Conservation (phyloP, 2,888 invertebrate genomes). For the Parnassius orleans region DNA sequence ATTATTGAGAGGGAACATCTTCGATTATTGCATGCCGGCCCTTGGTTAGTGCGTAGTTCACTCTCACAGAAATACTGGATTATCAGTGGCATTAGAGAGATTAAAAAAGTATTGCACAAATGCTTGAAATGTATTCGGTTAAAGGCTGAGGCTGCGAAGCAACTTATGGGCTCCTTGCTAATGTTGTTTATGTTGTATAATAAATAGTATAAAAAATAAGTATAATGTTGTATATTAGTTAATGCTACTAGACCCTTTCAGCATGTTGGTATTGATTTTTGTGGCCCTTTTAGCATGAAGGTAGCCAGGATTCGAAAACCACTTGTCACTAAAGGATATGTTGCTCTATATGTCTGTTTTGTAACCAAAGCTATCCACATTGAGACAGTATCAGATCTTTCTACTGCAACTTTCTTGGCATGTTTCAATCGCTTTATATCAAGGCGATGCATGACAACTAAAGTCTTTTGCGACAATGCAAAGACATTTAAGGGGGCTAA, state of each 20-base stretch:
- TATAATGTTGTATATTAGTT: too few species aligned
- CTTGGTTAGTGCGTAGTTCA: conserved; percentile 3
- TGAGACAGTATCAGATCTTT: conserved; percentile 14
- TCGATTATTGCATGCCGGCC: neutral
- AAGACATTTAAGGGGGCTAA: conserved; percentile 30
- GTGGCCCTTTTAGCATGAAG: conserved; percentile 16
- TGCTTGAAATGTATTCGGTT: neutral
- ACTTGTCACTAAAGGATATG: conserved; percentile 23
- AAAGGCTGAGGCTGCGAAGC: conserved; percentile 1
- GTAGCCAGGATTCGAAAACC: conserved; percentile 20
- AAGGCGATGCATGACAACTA: conserved; percentile 24
- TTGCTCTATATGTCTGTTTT: conserved; percentile 29
- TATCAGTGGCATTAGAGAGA: conserved; percentile 2
- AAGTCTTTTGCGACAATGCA: conserved; percentile 32
- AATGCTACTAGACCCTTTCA: neutral
- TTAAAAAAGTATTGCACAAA: neutral
- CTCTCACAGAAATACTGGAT: neutral
- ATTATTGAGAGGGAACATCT: conserved; percentile 1
- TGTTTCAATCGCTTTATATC: conserved; percentile 29
- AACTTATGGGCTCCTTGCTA: neutral
- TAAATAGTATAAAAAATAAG: too few species aligned
- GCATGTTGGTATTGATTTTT: neutral
- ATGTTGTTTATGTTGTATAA: too few species aligned
- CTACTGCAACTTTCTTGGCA: conserved; percentile 29
- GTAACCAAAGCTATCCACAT: conserved; percentile 19